These are phyloP conservation scores for Lasioglossum marginatum DNA, from an alignment of 2,888 invertebrate genomes.

Conservation along the genomic window DNA sequence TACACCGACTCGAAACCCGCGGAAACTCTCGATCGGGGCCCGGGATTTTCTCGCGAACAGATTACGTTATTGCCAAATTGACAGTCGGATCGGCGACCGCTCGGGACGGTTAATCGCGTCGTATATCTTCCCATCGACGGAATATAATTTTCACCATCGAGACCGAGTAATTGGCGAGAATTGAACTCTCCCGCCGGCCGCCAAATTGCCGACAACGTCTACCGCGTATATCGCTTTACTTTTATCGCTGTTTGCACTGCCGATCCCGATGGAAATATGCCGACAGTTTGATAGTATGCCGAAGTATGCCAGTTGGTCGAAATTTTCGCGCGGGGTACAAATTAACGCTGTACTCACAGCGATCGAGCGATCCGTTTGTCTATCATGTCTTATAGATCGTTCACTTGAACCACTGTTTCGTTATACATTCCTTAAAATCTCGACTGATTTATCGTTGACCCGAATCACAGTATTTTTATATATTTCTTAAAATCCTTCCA, in stretches of 20 bases:
- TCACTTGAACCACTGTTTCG: neutral
- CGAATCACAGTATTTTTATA: too few species aligned
- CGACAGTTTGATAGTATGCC: neutral
- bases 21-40: neutral
- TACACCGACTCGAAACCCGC: neutral
- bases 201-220: neutral
- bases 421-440: too few species aligned
- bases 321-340: neutral
- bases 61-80: constrained; percentile 10
- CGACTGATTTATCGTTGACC: too few species aligned
- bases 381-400: neutral
- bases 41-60: neutral
- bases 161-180: constrained; percentile 1
- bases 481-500: too few species aligned
- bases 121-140: constrained; percentile 5
- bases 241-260: neutral
- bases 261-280: neutral
- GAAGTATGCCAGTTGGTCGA: too few species aligned
- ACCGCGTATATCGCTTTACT: neutral
- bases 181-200: neutral
- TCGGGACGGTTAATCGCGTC: constrained; percentile 1
- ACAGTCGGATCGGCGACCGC: neutral
- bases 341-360: neutral
- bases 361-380: neutral
- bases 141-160: constrained; percentile 5